These are phyloP conservation scores for Scaptomyza pallida DNA, from an alignment of 1,140 invertebrate species.

Conservation along the genomic window DNA sequence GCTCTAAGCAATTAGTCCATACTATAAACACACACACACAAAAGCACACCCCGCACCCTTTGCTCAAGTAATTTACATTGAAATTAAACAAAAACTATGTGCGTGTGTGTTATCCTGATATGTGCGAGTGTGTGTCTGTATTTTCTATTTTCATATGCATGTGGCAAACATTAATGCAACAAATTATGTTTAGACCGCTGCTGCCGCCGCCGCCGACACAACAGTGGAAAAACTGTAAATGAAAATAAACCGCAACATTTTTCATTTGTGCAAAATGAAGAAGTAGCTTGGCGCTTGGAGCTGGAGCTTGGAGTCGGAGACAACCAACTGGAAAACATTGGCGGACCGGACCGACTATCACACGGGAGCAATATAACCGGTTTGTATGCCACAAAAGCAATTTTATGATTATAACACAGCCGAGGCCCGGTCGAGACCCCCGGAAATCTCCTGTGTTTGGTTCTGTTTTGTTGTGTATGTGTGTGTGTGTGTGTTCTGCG, in stretches of 20 bases:
- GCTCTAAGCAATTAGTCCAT: constrained; percentile 75
- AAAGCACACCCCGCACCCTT: constrained; percentile 3
- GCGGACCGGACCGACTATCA: constrained; percentile 53
- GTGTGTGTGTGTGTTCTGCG: constrained; percentile 16
- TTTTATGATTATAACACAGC: constrained; percentile 83
- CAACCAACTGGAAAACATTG: constrained; percentile 50
- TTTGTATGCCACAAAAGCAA: constrained; percentile 83
- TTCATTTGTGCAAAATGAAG: constrained; percentile 78
- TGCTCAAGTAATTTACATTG: constrained; percentile 78
- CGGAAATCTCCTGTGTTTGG: not conserved
- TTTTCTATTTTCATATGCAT: constrained; percentile 58
- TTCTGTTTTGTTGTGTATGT: not conserved
- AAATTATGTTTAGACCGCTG: constrained; percentile 79
- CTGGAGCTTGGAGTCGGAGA: constrained; percentile 27
- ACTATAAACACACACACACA: constrained; percentile 38
- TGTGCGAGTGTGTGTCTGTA: not conserved
- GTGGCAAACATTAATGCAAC: constrained; percentile 78
- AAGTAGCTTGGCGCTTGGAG: constrained; percentile 40
- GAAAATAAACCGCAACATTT: constrained; percentile 82
- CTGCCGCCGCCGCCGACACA: constrained; percentile 22
- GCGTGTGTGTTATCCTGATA: constrained; percentile 9
- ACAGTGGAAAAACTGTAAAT: constrained; percentile 72
- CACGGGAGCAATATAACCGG: constrained; percentile 81
- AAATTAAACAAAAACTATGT: constrained; percentile 79
- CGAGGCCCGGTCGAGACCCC: constrained; percentile 62